Percentiles rank a stretch among this genome's conserved stretches.
Conservation (phyloP, 2,797 vertebrate genomes). For the Enteromius mattozi region DNA sequence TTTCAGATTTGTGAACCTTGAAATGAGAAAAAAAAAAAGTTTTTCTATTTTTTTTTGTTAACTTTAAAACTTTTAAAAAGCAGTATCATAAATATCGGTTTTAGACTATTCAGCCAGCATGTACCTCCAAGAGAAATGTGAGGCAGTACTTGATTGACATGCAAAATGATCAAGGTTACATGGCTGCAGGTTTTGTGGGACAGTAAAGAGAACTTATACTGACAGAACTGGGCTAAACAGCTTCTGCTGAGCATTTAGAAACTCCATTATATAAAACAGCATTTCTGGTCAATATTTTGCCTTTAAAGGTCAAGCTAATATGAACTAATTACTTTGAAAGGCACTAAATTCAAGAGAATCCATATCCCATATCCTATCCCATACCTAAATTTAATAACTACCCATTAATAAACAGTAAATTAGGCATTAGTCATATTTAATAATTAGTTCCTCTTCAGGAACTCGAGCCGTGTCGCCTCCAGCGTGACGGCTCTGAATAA, state of each 20-base stretch:
- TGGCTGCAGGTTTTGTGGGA: neutral
- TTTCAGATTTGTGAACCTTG: no score
- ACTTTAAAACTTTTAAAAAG: neutral
- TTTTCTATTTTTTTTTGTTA: no score
- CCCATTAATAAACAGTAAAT: neutral
- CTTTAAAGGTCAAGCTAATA: neutral
- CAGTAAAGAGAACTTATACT: neutral
- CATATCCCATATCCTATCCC: neutral
- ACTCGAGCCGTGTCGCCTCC: no score
- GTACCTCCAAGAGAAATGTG: neutral
- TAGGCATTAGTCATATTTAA: neutral
- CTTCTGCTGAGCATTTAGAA: slow-evolving; percentile 14
- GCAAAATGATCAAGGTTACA: slow-evolving; percentile 9
- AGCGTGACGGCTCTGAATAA: no score
- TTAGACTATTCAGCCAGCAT: neutral
- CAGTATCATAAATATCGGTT: neutral
- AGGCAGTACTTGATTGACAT: slow-evolving; percentile 7
- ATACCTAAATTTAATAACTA: neutral
- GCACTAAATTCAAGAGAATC: neutral
- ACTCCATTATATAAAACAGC: slow-evolving; percentile 2
- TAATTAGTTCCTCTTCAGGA: no score
- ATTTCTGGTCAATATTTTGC: neutral
- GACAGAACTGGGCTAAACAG: neutral
- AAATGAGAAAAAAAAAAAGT: no score
- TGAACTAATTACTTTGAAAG: neutral